Evolutionary conservation across 2,113 vertebrate species (phyloP), one percentile per base, ranked within the genome.

Genomic region (Drymodes brunneopygia): DNA sequence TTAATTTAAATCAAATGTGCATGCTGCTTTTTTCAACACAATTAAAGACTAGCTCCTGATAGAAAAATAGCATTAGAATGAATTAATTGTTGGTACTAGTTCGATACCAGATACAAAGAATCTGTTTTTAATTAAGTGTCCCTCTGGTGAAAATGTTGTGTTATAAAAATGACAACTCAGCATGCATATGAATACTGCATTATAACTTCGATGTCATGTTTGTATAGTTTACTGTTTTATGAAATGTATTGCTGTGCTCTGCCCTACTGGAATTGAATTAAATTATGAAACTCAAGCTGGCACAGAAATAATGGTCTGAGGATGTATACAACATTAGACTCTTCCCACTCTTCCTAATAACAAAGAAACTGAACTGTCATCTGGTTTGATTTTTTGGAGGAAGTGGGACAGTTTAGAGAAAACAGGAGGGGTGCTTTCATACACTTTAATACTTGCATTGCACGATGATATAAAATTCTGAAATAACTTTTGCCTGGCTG

Each of bases 131-230:
- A 95, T 96, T 75, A 74, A 90, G 53, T 92, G 57, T 88, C 93
- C 75, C 86, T 82, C 95, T 92, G 91, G 93, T 96, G 92, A 97
- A 97, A 97, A 94, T 78, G 65, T 70, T 93, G 27, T 86, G 88
- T 97, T 98, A 96, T 83, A 96, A 89, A 96, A 98, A 97, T 95
- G 96, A 89, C 91, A 96, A 89, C 86, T 95, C 95, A 97, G 97
- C 95, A 96, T 97, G 95, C 94, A 96, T 94, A 96, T 71, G 94
- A 96, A 96, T 88, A 96, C 91, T 97, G 91, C 87, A 91, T 96
- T 94, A 94, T 66, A 94, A 91, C 86, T 91, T 95, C 15, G 21
- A 83, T 96, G 94, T 96, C 93, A 88, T 92, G 91, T 96, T 94
- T 95, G 92, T 89, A 94, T 45, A 92, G 96, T 97, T 96, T 95